Percentiles rank a stretch among this genome's conserved stretches.
phyloP scores from a whole-genome alignment of 2,888 invertebrate species.

The Patella depressa region DNA sequence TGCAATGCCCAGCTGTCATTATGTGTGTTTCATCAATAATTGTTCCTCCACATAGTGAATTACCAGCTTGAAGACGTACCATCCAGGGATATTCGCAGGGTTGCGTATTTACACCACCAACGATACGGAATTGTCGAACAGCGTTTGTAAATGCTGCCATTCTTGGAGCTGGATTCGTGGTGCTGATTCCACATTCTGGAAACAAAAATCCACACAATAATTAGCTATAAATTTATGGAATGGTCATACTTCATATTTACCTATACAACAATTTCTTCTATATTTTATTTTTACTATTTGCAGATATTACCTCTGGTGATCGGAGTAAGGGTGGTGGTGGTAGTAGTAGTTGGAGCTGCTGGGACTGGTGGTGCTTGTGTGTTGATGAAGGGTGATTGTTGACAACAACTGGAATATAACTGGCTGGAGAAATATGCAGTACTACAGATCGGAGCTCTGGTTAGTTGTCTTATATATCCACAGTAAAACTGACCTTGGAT shows the following conservation, averaged over 20 bases:
- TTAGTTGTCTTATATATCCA: neutral
- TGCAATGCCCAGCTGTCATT: constrained; percentile 39
- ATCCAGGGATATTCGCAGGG: constrained; percentile 23
- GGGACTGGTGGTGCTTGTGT: neutral
- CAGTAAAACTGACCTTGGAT: neutral
- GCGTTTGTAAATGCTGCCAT: neutral
- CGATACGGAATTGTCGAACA: constrained; percentile 18
- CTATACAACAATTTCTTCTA: too few species aligned
- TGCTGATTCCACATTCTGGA: constrained; percentile 24
- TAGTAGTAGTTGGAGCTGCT: neutral
- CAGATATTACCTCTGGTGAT: neutral
- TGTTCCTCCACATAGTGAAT: constrained; percentile 28
- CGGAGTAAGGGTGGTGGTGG: neutral
- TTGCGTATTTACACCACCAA: constrained; percentile 18
- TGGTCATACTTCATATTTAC: too few species aligned
- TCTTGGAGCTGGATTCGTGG: constrained; percentile 7
- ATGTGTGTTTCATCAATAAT: constrained; percentile 33
- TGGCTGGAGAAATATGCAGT: neutral
- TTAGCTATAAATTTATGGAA: too few species aligned
- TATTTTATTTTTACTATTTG: too few species aligned
- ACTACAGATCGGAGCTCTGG: neutral
- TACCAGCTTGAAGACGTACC: constrained; percentile 13
- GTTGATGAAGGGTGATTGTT: neutral
- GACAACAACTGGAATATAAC: neutral
- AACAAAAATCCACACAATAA: neutral